phyloP scores from a whole-genome alignment of 2,888 invertebrate species.

The Pasiphila rectangulata region DNA sequence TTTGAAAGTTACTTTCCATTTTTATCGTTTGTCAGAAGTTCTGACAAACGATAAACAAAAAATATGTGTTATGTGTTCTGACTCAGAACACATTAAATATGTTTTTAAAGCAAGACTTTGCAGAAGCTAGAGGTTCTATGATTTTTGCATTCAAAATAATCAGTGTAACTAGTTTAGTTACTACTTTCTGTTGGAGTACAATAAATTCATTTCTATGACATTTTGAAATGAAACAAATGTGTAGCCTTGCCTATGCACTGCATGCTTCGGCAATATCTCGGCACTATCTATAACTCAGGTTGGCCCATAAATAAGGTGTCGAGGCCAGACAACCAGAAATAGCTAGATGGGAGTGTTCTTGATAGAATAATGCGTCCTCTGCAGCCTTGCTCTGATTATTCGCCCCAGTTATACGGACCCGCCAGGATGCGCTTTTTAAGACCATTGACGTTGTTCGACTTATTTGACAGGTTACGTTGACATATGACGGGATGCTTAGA shows the following conservation, averaged over 20 bases:
- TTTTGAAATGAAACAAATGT: not conserved
- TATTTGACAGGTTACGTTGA: conserved; percentile 19
- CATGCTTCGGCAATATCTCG: conserved; percentile 14
- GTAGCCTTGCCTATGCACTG: conserved; percentile 7
- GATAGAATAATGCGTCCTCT: conserved; percentile 75
- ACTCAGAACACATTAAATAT: too few species aligned
- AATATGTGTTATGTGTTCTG: too few species aligned
- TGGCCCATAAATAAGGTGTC: conserved; percentile 44
- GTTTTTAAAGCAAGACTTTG: too few species aligned
- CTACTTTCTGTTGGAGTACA: not conserved
- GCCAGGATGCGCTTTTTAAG: conserved; percentile 68
- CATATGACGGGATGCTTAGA: conserved; percentile 19
- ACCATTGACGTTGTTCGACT: conserved; percentile 23
- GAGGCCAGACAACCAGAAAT: conserved; percentile 54
- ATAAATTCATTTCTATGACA: not conserved
- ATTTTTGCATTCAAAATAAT: too few species aligned
- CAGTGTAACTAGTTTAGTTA: too few species aligned
- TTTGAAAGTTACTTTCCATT: too few species aligned
- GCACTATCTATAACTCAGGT: conserved; percentile 27
- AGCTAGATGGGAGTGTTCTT: conserved; percentile 52
- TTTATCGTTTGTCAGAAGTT: too few species aligned
- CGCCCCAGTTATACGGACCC: conserved; percentile 58
- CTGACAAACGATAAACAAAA: too few species aligned
- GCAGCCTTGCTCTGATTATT: conserved; percentile 69
- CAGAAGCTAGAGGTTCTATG: too few species aligned